Conservation (phyloP, 1,140 invertebrate genomes). For the Leptopilina boulardi region DNA sequence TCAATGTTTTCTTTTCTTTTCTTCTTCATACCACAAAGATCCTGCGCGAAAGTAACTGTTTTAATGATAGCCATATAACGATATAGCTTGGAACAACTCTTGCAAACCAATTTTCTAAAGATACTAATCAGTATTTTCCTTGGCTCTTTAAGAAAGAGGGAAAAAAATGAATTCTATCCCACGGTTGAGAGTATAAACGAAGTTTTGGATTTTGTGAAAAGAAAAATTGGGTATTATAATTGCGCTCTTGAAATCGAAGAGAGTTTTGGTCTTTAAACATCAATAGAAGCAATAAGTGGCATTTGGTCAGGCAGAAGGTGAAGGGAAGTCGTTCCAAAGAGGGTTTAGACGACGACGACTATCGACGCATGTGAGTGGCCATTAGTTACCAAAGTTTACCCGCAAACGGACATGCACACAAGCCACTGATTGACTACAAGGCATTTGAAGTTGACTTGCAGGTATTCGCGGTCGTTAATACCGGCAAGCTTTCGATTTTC, state of each 20-base stretch:
- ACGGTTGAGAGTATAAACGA: no score
- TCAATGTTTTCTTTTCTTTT: not conserved
- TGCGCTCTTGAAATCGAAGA: not conserved
- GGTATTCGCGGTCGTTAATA: constrained; percentile 21
- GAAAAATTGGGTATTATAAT: no score
- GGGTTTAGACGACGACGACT: not conserved
- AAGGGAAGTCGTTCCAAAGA: constrained; percentile 2
- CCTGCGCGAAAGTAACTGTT: constrained; percentile 6
- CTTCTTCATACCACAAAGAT: not conserved
- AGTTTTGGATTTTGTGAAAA: no score
- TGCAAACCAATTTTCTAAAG: not conserved
- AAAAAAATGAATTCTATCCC: no score
- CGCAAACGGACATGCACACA: constrained; percentile 29
- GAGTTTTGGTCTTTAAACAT: not conserved
- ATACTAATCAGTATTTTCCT: no score
- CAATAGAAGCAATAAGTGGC: not conserved
- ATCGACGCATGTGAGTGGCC: constrained; percentile 7
- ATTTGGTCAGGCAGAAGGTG: constrained; percentile 5
- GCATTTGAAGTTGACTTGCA: constrained; percentile 1
- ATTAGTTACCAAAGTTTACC: constrained; percentile 28
- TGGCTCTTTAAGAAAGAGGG: no score
- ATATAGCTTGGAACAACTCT: not conserved
- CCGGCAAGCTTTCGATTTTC: constrained; percentile 17
- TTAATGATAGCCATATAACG: not conserved
- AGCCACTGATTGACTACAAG: constrained; percentile 32